phyloP scores from a whole-genome alignment of 2,888 invertebrate genomes.

The Xiphydria camelus region DNA sequence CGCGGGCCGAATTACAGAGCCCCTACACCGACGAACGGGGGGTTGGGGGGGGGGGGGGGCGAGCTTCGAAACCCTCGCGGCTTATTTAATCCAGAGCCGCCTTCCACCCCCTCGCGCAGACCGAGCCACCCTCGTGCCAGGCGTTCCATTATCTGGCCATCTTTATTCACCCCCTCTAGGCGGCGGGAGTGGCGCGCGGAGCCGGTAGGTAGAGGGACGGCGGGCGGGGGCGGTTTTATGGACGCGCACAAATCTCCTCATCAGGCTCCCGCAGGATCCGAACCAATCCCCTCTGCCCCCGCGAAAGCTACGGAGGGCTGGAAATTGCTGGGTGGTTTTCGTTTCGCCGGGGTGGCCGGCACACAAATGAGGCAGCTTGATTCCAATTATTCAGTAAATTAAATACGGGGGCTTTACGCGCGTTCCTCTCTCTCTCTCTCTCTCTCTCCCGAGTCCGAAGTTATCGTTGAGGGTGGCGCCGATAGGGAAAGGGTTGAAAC shows the following conservation, averaged over 20 bases:
- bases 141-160: conserved; percentile 49
- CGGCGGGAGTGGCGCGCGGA: conserved; percentile 20
- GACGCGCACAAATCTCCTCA: conserved; percentile 56
- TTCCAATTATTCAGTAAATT: conserved; percentile 59
- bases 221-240: conserved; percentile 45
- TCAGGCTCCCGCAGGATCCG: conserved; percentile 50
- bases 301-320: conserved; percentile 8
- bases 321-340: conserved; percentile 20
- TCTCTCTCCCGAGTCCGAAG: conserved; percentile 26
- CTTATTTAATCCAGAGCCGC: conserved; percentile 30
- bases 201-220: conserved; percentile 12
- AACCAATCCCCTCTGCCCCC: conserved; percentile 18
- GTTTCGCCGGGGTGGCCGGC: conserved; percentile 22
- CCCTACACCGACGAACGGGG: conserved; percentile 2
- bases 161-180: conserved; percentile 48
- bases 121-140: conserved; percentile 14
- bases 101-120: not conserved
- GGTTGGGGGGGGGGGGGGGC: not conserved
- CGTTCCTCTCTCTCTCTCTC: too few relatives aligned
- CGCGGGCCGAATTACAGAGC: not conserved
- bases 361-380: conserved; percentile 56
- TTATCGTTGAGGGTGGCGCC: conserved; percentile 37
- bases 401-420: conserved; percentile 52
- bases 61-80: conserved; percentile 23
- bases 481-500: conserved; percentile 40